Conservation (phyloP, 2,797 vertebrate species). For the Paramormyrops hopkinsi region DNA sequence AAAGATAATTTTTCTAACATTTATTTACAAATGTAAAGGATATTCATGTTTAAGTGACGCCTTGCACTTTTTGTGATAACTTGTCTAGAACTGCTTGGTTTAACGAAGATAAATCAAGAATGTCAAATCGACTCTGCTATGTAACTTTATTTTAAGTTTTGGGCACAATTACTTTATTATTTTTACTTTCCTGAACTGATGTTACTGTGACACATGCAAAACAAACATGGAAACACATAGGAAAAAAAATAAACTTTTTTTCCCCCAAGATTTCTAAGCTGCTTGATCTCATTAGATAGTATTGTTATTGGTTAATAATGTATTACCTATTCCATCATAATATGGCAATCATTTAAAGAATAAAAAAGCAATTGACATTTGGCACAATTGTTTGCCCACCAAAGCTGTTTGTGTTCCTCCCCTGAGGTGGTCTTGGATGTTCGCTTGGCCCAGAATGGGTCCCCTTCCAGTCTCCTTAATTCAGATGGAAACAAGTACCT, state of each 20-base stretch:
- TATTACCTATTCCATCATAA: not conserved
- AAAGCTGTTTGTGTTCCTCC: not conserved
- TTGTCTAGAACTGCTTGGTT: not conserved
- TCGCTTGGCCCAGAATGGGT: conserved; percentile 16
- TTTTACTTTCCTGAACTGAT: not conserved
- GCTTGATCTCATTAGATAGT: not conserved
- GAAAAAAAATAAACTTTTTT: not conserved
- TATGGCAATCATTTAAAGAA: not conserved
- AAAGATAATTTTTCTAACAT: not conserved
- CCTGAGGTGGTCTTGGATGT: not conserved
- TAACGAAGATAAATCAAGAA: not conserved
- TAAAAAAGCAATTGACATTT: not conserved
- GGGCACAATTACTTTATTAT: not conserved
- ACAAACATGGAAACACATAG: not conserved
- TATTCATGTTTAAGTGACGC: not conserved
- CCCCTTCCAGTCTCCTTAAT: conserved; percentile 72
- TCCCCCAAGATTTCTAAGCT: not conserved
- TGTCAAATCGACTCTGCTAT: not conserved
- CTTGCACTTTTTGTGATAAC: not conserved
- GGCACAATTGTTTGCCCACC: not conserved
- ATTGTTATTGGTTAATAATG: not conserved
- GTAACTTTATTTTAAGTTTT: not conserved
- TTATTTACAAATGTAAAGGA: not conserved
- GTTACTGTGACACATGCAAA: not conserved
- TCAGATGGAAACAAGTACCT: conserved; percentile 76